Evolutionary conservation across 2,113 vertebrate genomes (phyloP).

Genomic region (Sylvilagus bachmani): DNA sequence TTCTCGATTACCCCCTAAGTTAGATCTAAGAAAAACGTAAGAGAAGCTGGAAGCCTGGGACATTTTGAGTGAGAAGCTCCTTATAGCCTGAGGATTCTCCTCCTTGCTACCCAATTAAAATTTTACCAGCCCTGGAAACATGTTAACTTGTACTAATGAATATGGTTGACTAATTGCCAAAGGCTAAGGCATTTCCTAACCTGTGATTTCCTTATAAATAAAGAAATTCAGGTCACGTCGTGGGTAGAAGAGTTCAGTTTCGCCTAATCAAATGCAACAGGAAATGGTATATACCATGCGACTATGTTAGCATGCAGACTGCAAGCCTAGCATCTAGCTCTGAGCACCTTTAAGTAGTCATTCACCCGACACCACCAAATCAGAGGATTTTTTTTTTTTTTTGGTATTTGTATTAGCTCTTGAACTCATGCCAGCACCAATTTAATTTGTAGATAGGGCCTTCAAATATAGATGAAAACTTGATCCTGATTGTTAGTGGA

Average conservation of each 20-base stretch:
- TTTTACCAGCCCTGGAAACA: conserved; percentile 28
- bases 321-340: neutral
- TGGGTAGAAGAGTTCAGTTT: conserved; percentile 40
- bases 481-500: neutral
- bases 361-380: neutral
- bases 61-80: neutral
- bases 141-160: conserved; percentile 27
- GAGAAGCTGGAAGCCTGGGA: conserved; percentile 48
- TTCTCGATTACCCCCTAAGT: conserved; percentile 62
- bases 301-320: neutral
- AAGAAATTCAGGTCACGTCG: conserved; percentile 41
- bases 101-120: neutral
- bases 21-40: conserved; percentile 34
- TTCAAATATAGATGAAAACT: neutral
- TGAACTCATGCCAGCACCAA: neutral
- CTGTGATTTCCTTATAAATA: conserved; percentile 51
- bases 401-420: conserved; percentile 27
- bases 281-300: neutral
- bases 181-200: conserved; percentile 37
- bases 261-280: conserved; percentile 35
- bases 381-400: neutral
- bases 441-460: neutral
- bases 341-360: neutral
- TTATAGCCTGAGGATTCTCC: neutral
- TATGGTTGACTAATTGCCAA: conserved; percentile 34